phyloP scores from a whole-genome alignment of 2,113 vertebrate species.

The Perca fluviatilis region DNA sequence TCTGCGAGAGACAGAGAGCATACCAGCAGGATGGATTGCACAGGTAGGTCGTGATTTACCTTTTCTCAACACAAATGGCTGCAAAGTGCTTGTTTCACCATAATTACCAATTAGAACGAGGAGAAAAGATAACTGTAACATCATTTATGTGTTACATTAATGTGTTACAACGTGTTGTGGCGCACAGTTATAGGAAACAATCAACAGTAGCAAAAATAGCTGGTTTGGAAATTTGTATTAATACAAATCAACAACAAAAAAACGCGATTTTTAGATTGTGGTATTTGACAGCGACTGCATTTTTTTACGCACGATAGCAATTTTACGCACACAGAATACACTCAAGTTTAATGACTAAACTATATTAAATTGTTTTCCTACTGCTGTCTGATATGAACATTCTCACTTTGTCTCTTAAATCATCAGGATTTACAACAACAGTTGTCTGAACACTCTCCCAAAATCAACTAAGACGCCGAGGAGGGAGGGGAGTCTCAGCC shows the following conservation, averaged over 20 bases:
- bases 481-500: slow-evolving; percentile 77
- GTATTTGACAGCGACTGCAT: neutral
- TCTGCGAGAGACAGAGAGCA: slow-evolving; percentile 69
- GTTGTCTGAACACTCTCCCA: slow-evolving; percentile 73
- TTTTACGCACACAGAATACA: slow-evolving; percentile 57
- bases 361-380: neutral
- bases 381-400: slow-evolving; percentile 17
- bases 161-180: slow-evolving; percentile 29
- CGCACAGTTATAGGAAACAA: slow-evolving; percentile 8
- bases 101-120: neutral
- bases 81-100: slow-evolving; percentile 10
- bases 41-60: slow-evolving; percentile 86
- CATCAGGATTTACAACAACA: slow-evolving; percentile 75
- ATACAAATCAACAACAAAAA: too few species aligned
- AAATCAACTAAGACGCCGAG: slow-evolving; percentile 78
- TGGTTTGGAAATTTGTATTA: neutral
- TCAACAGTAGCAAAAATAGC: neutral
- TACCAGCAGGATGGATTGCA: slow-evolving; percentile 85
- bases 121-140: too few species aligned
- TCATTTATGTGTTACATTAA: neutral
- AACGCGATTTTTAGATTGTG: slow-evolving; percentile 1
- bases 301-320: slow-evolving; percentile 46
- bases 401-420: slow-evolving; percentile 58
- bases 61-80: slow-evolving; percentile 15
- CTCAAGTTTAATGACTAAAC: slow-evolving; percentile 17